A percentile compares a stretch with the other conserved stretches of the same genome.
Conservation (phyloP, 2,888 invertebrate genomes). For the Brenthis ino region DNA sequence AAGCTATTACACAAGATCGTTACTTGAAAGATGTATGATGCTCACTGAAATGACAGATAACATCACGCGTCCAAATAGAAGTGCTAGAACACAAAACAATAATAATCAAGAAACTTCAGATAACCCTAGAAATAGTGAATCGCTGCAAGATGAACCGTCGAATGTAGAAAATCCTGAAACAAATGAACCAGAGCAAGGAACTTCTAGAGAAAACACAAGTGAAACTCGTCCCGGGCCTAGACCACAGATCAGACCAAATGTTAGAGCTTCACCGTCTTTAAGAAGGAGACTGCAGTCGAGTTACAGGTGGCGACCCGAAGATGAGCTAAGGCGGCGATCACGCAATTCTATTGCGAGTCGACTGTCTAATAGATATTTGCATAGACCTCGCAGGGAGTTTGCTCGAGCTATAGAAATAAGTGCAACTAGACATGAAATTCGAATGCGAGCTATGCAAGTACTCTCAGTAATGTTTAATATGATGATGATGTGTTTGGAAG, state of each 20-base stretch:
- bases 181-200: slow-evolving; percentile 44
- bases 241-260: slow-evolving; percentile 49
- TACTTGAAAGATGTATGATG: slow-evolving; percentile 73
- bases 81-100: slow-evolving; percentile 42
- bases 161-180: slow-evolving; percentile 31
- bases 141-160: slow-evolving; percentile 35
- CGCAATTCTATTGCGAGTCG: slow-evolving; percentile 53
- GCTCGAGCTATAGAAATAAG: slow-evolving; percentile 68
- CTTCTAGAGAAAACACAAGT: slow-evolving; percentile 44
- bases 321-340: slow-evolving; percentile 60
- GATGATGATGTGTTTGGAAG: slow-evolving; percentile 80
- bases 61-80: slow-evolving; percentile 50
- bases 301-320: slow-evolving; percentile 65
- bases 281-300: slow-evolving; percentile 57
- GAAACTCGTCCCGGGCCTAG: slow-evolving; percentile 40
- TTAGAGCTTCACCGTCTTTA: slow-evolving; percentile 52
- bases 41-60: slow-evolving; percentile 66
- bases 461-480: slow-evolving; percentile 78
- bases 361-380: slow-evolving; percentile 53
- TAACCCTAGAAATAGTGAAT: slow-evolving; percentile 42
- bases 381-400: slow-evolving; percentile 62
- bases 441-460: slow-evolving; percentile 78
- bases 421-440: slow-evolving; percentile 72
- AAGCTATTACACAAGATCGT: slow-evolving; percentile 67
- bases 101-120: slow-evolving; percentile 49